These are phyloP conservation scores for Amiota minor DNA, from an alignment of 2,888 invertebrate species.

Conservation along the genomic window DNA sequence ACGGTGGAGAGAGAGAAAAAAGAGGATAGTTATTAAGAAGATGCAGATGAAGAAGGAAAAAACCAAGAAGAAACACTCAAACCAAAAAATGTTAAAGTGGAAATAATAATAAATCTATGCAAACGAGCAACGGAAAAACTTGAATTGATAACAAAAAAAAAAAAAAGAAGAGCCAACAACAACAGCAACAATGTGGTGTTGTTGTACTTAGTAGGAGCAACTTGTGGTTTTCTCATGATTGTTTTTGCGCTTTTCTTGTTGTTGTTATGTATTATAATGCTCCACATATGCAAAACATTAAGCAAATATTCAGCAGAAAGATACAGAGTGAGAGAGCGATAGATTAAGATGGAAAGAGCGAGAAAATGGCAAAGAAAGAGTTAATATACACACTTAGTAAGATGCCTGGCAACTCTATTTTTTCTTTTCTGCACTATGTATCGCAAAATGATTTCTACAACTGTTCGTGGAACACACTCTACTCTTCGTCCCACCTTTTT, in stretches of 20 bases:
- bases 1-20: not conserved
- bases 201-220: not conserved
- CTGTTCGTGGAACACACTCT: too few species aligned
- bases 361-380: too few species aligned
- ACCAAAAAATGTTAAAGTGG: conserved; percentile 6
- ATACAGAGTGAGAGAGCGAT: too few species aligned
- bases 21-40: not conserved
- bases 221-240: conserved; percentile 14
- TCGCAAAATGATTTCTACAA: too few species aligned
- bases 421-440: too few species aligned
- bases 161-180: not conserved
- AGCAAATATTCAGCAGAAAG: too few species aligned
- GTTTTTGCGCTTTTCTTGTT: not conserved
- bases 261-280: not conserved
- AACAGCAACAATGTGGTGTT: not conserved
- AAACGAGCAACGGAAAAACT: conserved; percentile 18
- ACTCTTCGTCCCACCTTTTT: too few species aligned
- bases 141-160: not conserved
- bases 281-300: conserved; percentile 6
- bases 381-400: too few species aligned
- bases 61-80: not conserved
- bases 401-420: too few species aligned
- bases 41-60: not conserved
- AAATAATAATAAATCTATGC: conserved; percentile 23
- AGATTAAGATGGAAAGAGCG: too few species aligned